phyloP scores from a whole-genome alignment of 2,888 invertebrate species.

The Lysandra bellargus region DNA sequence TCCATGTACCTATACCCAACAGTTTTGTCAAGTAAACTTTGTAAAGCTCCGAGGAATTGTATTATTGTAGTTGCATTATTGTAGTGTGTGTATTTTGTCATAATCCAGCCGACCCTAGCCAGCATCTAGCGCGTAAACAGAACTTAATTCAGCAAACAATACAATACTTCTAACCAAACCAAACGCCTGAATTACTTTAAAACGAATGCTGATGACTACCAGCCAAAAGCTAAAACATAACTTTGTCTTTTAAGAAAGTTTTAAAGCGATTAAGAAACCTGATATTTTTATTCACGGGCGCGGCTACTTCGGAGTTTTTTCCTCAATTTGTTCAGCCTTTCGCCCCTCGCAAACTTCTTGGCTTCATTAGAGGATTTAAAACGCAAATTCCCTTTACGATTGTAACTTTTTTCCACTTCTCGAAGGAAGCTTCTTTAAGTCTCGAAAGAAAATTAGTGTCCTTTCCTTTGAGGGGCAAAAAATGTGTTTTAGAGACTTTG shows the following conservation, averaged over 20 bases:
- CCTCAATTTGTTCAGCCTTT: constrained; percentile 76
- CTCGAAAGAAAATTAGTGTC: constrained; percentile 77
- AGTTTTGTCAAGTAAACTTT: too few species aligned
- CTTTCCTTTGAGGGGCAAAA: constrained; percentile 72
- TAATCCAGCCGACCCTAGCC: too few species aligned
- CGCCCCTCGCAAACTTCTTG: constrained; percentile 78
- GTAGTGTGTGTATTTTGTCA: too few species aligned
- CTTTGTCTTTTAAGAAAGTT: constrained; percentile 23
- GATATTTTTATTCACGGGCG: constrained; percentile 37
- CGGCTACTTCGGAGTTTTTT: constrained; percentile 52
- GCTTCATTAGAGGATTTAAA: constrained; percentile 81
- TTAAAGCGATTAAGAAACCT: constrained; percentile 30
- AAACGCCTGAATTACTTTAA: background rate
- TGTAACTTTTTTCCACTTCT: constrained; percentile 80
- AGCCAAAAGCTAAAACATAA: constrained; percentile 25
- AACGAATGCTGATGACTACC: background rate
- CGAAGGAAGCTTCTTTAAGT: constrained; percentile 78
- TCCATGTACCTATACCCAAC: too few species aligned
- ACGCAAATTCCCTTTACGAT: constrained; percentile 81
- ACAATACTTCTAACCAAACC: too few species aligned
- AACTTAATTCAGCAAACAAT: too few species aligned
- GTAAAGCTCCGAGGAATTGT: too few species aligned
- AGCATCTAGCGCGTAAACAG: too few species aligned
- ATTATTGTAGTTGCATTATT: too few species aligned
- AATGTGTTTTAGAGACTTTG: constrained; percentile 71